Conservation (phyloP, 1,140 invertebrate genomes). For the Cherax destructor region DNA sequence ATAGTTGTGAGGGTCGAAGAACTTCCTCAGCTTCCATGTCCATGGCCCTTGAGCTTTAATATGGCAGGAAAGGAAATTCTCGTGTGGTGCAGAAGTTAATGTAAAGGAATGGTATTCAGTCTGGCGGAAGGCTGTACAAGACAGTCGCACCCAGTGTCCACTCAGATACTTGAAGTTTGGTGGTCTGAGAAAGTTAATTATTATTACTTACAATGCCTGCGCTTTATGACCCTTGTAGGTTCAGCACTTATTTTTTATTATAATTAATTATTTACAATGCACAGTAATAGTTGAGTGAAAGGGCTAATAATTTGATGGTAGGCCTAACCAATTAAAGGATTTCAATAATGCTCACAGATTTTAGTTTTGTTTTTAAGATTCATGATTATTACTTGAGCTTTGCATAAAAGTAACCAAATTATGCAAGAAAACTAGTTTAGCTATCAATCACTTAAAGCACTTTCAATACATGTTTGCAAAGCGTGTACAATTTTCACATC, state of each 20-base stretch:
- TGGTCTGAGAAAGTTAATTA: constrained; percentile 79
- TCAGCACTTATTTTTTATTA: too few relatives aligned
- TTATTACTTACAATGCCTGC: too few relatives aligned
- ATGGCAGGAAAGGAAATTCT: constrained; percentile 97
- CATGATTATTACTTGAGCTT: too few relatives aligned
- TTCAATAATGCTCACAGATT: too few relatives aligned
- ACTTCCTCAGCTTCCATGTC: constrained; percentile 98
- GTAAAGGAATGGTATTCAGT: constrained; percentile 99
- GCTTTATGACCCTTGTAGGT: too few relatives aligned
- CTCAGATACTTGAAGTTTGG: constrained; percentile 98
- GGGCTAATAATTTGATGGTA: too few relatives aligned
- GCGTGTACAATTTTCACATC: neutral
- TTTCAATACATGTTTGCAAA: neutral
- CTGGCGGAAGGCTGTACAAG: constrained; percentile 93
- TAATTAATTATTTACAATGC: too few relatives aligned
- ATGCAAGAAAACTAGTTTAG: neutral
- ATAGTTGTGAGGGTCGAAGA: constrained; percentile 96
- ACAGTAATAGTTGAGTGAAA: too few relatives aligned
- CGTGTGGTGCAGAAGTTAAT: constrained; percentile 97
- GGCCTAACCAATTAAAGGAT: too few relatives aligned
- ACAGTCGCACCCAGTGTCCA: constrained; percentile 90
- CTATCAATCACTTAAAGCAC: neutral
- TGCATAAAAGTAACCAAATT: too few relatives aligned
- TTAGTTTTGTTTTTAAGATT: too few relatives aligned
- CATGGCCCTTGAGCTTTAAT: constrained; percentile 99